Conservation (phyloP, 2,797 vertebrate species). For the Bucorvus abyssinicus region DNA sequence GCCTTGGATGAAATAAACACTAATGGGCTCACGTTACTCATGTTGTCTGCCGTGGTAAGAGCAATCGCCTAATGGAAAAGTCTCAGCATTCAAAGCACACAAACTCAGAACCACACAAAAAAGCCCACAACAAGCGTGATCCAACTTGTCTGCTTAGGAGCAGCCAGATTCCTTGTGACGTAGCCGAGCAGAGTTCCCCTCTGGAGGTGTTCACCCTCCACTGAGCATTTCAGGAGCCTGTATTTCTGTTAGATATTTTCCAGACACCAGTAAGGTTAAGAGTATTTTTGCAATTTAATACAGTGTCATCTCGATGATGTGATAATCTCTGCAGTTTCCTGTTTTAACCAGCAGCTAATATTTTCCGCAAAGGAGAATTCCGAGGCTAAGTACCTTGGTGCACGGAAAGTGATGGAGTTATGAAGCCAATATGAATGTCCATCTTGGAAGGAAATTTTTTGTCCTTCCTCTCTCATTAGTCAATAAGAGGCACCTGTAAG, state of each 20-base stretch:
- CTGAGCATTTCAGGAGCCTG: not conserved
- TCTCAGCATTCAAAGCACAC: not conserved
- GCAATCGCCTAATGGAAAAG: not conserved
- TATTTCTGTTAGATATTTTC: not conserved
- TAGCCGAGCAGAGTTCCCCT: not conserved
- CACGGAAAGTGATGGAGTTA: not conserved
- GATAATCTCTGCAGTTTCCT: not conserved
- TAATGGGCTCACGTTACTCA: not conserved
- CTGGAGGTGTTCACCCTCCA: not conserved
- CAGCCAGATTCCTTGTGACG: not conserved
- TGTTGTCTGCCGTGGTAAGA: not conserved
- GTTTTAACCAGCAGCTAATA: not conserved
- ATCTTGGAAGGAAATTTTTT: not conserved
- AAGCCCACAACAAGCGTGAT: rapidly evolving
- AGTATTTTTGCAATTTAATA: not conserved
- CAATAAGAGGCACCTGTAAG: not conserved
- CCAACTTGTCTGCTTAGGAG: rapidly evolving
- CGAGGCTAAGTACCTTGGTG: not conserved
- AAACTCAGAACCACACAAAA: not conserved
- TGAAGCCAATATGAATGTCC: not conserved
- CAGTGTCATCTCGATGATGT: not conserved
- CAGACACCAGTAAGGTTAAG: not conserved
- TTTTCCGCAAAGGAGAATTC: not conserved
- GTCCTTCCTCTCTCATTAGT: not conserved
- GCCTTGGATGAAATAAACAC: not conserved